phyloP scores from a whole-genome alignment of 2,888 invertebrate species.

The Julus scandinavius region DNA sequence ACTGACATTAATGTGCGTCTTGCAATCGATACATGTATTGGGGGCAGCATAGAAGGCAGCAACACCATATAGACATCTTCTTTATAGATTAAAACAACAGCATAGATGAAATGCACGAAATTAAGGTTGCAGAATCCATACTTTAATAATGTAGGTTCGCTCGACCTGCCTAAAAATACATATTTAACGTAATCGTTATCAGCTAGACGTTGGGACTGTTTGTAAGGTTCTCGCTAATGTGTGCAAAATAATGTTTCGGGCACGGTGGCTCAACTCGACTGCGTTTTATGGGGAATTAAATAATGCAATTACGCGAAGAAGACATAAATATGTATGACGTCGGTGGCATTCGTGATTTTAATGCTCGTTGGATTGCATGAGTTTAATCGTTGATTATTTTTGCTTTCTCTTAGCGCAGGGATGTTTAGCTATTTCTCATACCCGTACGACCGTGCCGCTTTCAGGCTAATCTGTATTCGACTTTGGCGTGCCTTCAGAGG shows the following conservation, averaged over 20 bases:
- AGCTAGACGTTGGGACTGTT: neutral
- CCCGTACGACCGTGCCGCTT: neutral
- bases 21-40: no score
- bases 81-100: no score
- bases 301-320: neutral
- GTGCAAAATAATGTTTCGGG: neutral
- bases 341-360: neutral
- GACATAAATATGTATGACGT: neutral
- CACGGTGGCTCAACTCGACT: neutral
- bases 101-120: no score
- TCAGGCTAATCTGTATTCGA: conserved; percentile 13
- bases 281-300: neutral
- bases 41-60: no score
- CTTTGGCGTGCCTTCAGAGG: conserved; percentile 21
- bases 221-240: neutral
- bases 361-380: neutral
- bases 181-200: no score
- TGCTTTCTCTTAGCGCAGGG: neutral
- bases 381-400: conserved; percentile 10
- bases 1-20: no score
- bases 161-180: no score
- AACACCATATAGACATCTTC: no score
- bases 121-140: no score
- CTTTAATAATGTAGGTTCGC: no score
- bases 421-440: conserved; percentile 2